Evolutionary conservation across 2,797 vertebrate species (phyloP).

Genomic region (Adrianichthys oophorus): DNA sequence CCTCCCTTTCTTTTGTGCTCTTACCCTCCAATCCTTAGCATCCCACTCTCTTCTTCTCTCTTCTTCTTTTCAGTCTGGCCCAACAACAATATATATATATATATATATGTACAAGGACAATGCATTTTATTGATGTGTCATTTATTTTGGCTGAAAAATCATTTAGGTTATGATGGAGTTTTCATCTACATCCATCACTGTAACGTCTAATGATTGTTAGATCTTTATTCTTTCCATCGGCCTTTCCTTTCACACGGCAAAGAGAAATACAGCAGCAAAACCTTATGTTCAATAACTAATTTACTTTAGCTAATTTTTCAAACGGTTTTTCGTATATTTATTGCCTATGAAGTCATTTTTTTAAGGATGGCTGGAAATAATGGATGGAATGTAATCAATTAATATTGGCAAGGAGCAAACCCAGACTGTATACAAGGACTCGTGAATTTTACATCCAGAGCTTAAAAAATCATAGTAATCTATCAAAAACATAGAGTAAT

Average conservation of each 20-base stretch:
- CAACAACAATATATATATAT: no score
- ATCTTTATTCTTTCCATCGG: constrained; percentile 38
- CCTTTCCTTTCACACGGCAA: constrained; percentile 30
- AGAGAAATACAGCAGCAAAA: constrained; percentile 51
- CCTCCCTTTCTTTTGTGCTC: no score
- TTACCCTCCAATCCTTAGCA: no score
- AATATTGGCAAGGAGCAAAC: constrained; percentile 14
- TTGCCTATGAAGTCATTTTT: constrained; percentile 8
- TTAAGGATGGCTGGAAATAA: constrained; percentile 6
- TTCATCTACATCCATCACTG: constrained; percentile 43
- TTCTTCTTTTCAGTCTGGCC: no score
- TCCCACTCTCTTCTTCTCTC: no score
- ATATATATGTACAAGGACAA: constrained; percentile 2
- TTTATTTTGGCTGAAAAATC: constrained; percentile 48
- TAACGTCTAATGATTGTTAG: constrained; percentile 48
- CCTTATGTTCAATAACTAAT: constrained; percentile 63
- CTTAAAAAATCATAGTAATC: no score
- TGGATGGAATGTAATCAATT: constrained; percentile 9
- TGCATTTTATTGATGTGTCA: constrained; percentile 52
- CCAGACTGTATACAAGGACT: not conserved
- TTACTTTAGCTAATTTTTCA: constrained; percentile 46
- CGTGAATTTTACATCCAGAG: not conserved
- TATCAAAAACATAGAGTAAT: not conserved
- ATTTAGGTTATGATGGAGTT: constrained; percentile 51
- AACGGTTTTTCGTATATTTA: constrained; percentile 12